phyloP scores from a whole-genome alignment of 2,113 vertebrate species.

The Pleuronectes platessa region DNA sequence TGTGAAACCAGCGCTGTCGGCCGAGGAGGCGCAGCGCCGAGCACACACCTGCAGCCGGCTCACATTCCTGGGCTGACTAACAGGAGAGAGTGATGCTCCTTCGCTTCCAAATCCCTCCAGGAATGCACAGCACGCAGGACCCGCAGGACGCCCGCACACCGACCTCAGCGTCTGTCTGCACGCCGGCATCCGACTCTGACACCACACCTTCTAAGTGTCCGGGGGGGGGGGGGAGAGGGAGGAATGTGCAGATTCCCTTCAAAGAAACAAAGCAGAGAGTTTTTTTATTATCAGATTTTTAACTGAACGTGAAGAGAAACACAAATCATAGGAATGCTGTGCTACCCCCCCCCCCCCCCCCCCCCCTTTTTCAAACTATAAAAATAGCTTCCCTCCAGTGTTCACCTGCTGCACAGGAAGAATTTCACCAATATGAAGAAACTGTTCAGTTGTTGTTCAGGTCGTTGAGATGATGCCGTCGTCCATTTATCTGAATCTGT shows the following conservation, averaged over 20 bases:
- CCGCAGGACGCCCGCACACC: background rate
- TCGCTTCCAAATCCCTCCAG: slow-evolving; percentile 55
- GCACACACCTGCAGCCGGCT: slow-evolving; percentile 61
- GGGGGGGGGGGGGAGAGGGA: too few species aligned
- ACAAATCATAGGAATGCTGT: slow-evolving; percentile 11
- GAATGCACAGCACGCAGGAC: slow-evolving; percentile 58
- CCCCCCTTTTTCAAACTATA: background rate
- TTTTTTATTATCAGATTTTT: too few species aligned
- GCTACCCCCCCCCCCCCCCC: background rate
- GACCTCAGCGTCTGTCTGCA: background rate
- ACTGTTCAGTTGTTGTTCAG: too few species aligned
- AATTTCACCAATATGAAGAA: background rate
- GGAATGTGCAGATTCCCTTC: background rate
- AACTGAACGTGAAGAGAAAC: too few species aligned
- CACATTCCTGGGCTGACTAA: slow-evolving; percentile 68
- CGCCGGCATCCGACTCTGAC: background rate
- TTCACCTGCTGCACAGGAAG: slow-evolving; percentile 39
- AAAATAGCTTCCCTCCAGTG: slow-evolving; percentile 30
- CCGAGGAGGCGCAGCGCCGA: slow-evolving; percentile 15
- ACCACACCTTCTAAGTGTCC: background rate
- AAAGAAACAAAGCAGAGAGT: background rate
- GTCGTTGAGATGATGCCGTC: too few species aligned
- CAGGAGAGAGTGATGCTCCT: slow-evolving; percentile 43
- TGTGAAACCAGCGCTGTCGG: slow-evolving; percentile 63
- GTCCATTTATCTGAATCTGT: too few species aligned